A percentile compares a stretch with the other conserved stretches of the same genome.
These are phyloP conservation scores for Diploptera punctata DNA, from an alignment of 2,888 invertebrate species.

Conservation along the genomic window DNA sequence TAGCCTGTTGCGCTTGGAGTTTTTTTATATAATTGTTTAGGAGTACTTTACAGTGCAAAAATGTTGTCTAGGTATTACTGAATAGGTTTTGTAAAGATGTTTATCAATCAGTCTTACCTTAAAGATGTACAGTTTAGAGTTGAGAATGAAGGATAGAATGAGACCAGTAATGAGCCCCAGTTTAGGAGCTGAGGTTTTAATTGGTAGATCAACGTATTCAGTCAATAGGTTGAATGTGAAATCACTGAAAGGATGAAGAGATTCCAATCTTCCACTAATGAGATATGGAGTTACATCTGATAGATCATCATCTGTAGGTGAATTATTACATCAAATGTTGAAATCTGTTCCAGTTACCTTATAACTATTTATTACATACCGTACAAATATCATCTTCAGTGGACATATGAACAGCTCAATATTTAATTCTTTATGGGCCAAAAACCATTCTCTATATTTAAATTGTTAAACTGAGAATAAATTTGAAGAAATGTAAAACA, in stretches of 20 bases:
- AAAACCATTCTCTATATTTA: too few relatives aligned
- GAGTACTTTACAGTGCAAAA: too few relatives aligned
- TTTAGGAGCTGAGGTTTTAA: constrained; percentile 42
- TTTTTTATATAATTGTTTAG: too few relatives aligned
- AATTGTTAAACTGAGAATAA: too few relatives aligned
- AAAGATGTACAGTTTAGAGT: constrained; percentile 32
- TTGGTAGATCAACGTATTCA: background rate
- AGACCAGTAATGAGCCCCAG: constrained; percentile 49
- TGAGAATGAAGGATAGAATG: constrained; percentile 45
- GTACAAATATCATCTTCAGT: too few relatives aligned
- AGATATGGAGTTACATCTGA: background rate
- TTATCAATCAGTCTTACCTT: constrained; percentile 32
- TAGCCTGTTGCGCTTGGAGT: too few relatives aligned
- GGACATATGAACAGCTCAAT: too few relatives aligned
- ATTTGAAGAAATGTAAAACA: too few relatives aligned
- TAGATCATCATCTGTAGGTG: background rate
- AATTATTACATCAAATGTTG: too few relatives aligned
- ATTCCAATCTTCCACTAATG: background rate
- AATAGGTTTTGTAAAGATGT: constrained; percentile 15
- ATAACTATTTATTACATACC: too few relatives aligned
- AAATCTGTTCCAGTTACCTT: too few relatives aligned
- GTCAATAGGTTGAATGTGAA: background rate
- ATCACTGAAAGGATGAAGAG: background rate
- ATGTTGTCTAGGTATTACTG: background rate
- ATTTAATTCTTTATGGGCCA: too few relatives aligned